These are phyloP conservation scores for Oncopeltus fasciatus DNA, from an alignment of 1,140 invertebrate species.

Conservation along the genomic window DNA sequence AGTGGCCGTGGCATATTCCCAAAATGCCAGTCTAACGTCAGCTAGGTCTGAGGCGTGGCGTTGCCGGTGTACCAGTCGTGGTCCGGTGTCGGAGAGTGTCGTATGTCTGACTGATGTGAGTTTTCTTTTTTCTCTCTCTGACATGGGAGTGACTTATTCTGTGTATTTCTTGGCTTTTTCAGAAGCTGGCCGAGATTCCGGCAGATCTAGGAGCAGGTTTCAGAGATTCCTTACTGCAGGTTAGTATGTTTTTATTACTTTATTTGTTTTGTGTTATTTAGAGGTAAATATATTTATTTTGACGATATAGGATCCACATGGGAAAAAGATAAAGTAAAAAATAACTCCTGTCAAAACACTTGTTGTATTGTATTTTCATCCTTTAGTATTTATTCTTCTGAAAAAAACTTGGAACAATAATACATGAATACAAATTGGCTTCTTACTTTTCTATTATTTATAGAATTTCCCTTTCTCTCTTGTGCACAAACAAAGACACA, in stretches of 20 bases:
- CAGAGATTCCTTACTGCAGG: background rate
- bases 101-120: background rate
- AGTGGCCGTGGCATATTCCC: background rate
- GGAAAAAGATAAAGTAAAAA: background rate
- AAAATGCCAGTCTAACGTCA: background rate
- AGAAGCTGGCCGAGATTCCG: background rate
- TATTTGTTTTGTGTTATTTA: too few relatives aligned
- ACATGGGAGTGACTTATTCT: background rate
- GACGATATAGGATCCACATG: background rate
- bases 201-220: background rate
- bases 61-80: background rate
- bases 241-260: background rate
- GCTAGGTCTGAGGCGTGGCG: too few relatives aligned
- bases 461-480: too few relatives aligned
- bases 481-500: too few relatives aligned
- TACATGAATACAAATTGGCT: too few relatives aligned
- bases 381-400: too few relatives aligned
- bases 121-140: background rate
- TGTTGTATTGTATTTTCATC: too few relatives aligned
- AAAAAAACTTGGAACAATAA: too few relatives aligned
- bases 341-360: background rate
- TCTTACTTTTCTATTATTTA: too few relatives aligned
- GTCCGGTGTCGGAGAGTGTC: background rate
- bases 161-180: conserved; percentile 3
- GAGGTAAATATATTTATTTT: too few relatives aligned